Conservation (phyloP, 2,113 vertebrate species). For the Mesitornis unicolor region DNA sequence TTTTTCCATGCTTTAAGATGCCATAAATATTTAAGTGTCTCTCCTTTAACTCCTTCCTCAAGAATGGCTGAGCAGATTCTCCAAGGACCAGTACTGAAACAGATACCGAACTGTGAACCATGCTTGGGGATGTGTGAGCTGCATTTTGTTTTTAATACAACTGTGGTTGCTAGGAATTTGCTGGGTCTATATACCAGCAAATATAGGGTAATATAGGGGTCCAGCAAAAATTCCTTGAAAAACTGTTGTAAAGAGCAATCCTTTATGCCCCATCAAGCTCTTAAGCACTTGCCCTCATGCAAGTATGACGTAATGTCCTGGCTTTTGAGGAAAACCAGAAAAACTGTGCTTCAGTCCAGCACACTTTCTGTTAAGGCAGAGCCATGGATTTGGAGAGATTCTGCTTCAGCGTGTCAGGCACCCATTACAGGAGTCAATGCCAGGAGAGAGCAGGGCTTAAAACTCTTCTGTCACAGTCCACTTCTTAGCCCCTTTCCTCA, state of each 20-base stretch:
- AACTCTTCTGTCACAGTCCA: not conserved
- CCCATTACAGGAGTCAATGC: not conserved
- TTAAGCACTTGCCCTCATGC: not conserved
- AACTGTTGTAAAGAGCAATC: not conserved
- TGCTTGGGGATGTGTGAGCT: not conserved
- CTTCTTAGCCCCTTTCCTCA: not conserved
- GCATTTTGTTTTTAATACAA: not conserved
- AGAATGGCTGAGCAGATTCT: constrained; percentile 1
- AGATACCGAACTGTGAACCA: not conserved
- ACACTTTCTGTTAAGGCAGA: too few species aligned
- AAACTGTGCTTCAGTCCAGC: not conserved
- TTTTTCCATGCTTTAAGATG: not conserved
- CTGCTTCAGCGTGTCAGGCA: not conserved
- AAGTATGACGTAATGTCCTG: accelerated
- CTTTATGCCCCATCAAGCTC: not conserved
- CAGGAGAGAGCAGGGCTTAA: not conserved
- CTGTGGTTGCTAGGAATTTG: not conserved
- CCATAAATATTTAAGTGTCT: constrained; percentile 26
- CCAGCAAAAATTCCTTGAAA: not conserved
- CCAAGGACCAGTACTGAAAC: not conserved
- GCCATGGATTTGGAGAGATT: not conserved
- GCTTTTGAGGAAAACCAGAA: not conserved
- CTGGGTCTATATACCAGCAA: not conserved
- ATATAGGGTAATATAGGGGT: too few species aligned
- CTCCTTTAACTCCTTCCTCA: not conserved